A percentile compares a stretch with the other conserved stretches of the same genome.
Conservation (phyloP, 1,140 invertebrate genomes). For the Leptestheria dahalacensis region DNA sequence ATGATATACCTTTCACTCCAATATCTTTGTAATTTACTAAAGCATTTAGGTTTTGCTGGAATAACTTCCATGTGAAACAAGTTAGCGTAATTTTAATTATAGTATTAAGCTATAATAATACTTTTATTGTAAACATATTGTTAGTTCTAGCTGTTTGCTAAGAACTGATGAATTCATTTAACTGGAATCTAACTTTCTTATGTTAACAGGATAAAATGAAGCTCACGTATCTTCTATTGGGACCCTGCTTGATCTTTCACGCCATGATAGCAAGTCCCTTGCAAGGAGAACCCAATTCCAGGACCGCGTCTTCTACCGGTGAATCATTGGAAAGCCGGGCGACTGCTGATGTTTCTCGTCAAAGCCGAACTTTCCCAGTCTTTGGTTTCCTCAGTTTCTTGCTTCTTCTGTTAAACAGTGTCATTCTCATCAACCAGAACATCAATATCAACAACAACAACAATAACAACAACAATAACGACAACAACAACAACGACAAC, state of each 20-base stretch:
- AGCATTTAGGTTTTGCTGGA: too few relatives aligned
- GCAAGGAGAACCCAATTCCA: background rate
- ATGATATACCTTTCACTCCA: too few relatives aligned
- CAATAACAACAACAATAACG: background rate
- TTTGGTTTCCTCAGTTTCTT: background rate
- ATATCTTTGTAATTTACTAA: too few relatives aligned
- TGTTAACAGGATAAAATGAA: background rate
- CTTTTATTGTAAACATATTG: too few relatives aligned
- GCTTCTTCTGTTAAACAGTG: background rate
- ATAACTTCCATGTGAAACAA: too few relatives aligned
- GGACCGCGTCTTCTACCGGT: background rate
- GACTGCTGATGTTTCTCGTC: background rate
- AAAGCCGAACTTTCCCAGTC: background rate
- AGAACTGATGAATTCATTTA: too few relatives aligned
- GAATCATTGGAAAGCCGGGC: background rate
- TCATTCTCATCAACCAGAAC: background rate
- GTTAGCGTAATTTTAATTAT: too few relatives aligned
- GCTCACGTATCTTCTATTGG: background rate
- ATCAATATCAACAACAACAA: background rate
- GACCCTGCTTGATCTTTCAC: background rate
- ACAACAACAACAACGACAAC: background rate
- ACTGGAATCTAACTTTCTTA: too few relatives aligned
- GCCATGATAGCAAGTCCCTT: background rate
- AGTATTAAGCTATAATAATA: too few relatives aligned
- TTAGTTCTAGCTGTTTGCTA: too few relatives aligned